A percentile compares a stretch with the other conserved stretches of the same genome.
These are phyloP conservation scores for Choreutis nemorana DNA, from an alignment of 2,888 invertebrate genomes.

Conservation along the genomic window DNA sequence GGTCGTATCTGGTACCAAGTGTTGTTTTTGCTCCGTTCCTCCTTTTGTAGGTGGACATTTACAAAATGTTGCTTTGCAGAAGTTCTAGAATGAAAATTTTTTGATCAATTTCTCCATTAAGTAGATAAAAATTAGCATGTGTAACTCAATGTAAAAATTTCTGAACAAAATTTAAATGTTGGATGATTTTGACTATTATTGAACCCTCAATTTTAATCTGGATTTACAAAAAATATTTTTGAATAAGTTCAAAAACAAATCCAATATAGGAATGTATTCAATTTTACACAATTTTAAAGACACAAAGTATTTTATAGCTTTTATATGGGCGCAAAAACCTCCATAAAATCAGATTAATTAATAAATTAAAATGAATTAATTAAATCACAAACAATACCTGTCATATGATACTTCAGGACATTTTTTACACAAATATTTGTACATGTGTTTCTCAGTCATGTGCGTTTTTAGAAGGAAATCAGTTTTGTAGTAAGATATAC, in stretches of 20 bases:
- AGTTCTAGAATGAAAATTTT: conserved; percentile 28
- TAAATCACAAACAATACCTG: too few species aligned
- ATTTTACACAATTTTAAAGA: too few species aligned
- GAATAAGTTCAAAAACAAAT: too few species aligned
- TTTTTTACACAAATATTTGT: conserved; percentile 51
- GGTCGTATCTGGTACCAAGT: conserved; percentile 32
- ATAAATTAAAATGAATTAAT: conserved; percentile 1
- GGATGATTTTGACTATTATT: too few species aligned
- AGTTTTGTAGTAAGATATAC: conserved; percentile 45
- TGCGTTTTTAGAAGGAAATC: conserved; percentile 44
- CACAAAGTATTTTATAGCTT: too few species aligned
- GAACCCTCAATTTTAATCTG: too few species aligned
- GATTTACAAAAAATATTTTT: background rate
- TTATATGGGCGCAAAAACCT: too few species aligned
- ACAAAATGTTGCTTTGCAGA: conserved; percentile 49
- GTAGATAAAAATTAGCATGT: too few species aligned
- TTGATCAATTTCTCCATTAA: too few species aligned
- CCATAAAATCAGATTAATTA: conserved; percentile 5
- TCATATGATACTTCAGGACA: conserved; percentile 52
- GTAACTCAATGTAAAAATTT: too few species aligned
- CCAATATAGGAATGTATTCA: too few species aligned
- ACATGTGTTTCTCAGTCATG: conserved; percentile 50
- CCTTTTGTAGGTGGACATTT: conserved; percentile 32
- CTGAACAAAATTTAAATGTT: too few species aligned
- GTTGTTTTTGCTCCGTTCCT: conserved; percentile 20